These are phyloP conservation scores for Cyanoramphus novaezelandiae DNA, from an alignment of 2,113 vertebrate genomes.

Conservation along the genomic window DNA sequence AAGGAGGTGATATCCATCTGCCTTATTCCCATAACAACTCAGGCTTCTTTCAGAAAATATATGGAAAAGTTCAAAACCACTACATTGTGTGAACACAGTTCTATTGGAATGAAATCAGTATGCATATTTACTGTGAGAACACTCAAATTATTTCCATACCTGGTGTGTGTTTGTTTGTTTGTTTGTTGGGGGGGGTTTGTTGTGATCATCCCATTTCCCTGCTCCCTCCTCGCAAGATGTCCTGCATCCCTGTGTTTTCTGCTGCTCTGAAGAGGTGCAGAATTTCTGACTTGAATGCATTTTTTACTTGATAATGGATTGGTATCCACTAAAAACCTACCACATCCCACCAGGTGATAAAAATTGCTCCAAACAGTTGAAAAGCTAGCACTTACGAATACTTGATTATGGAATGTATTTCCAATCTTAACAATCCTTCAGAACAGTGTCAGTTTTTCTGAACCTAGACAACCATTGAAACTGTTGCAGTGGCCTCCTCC, in stretches of 20 bases:
- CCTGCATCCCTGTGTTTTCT: not conserved
- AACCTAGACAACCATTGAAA: not conserved
- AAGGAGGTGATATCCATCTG: not conserved
- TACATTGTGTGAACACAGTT: not conserved
- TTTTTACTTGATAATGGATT: not conserved
- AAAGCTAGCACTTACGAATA: not conserved
- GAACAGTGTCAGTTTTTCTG: not conserved
- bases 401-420: not conserved
- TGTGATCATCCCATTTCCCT: not conserved
- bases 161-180: not conserved
- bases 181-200: not conserved
- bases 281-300: not conserved
- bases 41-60: not conserved
- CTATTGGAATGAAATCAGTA: not conserved
- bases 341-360: not conserved
- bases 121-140: not conserved
- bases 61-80: not conserved
- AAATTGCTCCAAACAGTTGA: not conserved
- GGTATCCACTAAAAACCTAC: not conserved
- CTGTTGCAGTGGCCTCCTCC: not conserved
- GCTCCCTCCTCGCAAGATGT: not conserved
- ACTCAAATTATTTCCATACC: not conserved
- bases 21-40: conserved; percentile 16
- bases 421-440: not conserved
- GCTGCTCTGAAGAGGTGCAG: not conserved